Percentiles rank a stretch among this genome's conserved stretches.
phyloP scores from a whole-genome alignment of 2,113 vertebrate genomes.

The Ramphastos sulfuratus region DNA sequence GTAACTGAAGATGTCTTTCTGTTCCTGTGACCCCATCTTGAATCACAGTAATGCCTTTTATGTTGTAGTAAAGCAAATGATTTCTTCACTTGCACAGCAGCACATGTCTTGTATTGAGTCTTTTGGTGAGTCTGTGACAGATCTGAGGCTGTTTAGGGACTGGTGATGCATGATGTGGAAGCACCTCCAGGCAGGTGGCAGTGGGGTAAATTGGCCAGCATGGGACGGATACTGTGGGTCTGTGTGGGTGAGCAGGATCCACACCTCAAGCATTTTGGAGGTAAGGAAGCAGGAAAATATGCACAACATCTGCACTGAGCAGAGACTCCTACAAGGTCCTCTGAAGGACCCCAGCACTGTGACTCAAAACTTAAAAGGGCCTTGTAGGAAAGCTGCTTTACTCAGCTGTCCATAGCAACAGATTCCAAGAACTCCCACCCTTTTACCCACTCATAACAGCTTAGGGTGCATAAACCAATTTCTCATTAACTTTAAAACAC shows the following conservation, averaged over 20 bases:
- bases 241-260: neutral
- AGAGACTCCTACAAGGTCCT: neutral
- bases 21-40: neutral
- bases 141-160: neutral
- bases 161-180: fast-evolving
- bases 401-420: neutral
- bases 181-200: neutral
- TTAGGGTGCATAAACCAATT: neutral
- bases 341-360: neutral
- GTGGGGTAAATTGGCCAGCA: fast-evolving
- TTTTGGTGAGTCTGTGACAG: neutral
- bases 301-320: neutral
- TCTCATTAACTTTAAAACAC: conserved; percentile 4
- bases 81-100: neutral
- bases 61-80: neutral
- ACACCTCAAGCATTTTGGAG: neutral
- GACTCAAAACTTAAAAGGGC: neutral
- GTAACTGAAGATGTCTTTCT: neutral
- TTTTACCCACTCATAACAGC: neutral
- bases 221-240: neutral
- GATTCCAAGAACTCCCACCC: conserved; percentile 10
- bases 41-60: neutral
- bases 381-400: neutral
- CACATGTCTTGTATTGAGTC: neutral
- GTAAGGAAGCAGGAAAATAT: neutral